Conservation (phyloP, 2,113 vertebrate species). For the Phrynosoma platyrhinos region DNA sequence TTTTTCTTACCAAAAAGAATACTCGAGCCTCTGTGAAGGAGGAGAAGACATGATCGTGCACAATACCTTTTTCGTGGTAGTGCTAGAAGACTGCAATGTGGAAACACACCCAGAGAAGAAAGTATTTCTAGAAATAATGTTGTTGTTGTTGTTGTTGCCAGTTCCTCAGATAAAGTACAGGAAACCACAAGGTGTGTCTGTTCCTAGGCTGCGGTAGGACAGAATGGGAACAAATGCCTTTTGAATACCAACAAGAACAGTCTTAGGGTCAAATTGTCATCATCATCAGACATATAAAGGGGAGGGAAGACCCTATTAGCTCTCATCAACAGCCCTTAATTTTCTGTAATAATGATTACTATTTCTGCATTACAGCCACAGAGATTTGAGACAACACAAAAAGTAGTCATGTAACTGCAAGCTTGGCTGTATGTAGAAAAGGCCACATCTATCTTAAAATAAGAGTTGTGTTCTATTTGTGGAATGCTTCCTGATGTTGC, state of each 20-base stretch:
- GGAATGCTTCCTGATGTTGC: slow-evolving; percentile 49
- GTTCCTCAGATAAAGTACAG: slow-evolving; percentile 52
- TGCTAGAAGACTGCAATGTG: background rate
- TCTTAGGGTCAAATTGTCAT: slow-evolving; percentile 62
- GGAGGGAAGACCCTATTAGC: background rate
- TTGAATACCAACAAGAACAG: slow-evolving; percentile 62
- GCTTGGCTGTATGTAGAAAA: slow-evolving; percentile 13
- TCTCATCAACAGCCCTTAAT: background rate
- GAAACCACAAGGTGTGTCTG: slow-evolving; percentile 70
- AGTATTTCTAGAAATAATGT: slow-evolving; percentile 23
- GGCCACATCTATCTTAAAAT: slow-evolving; percentile 38
- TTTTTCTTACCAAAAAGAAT: background rate
- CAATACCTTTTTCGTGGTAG: background rate
- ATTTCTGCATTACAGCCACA: background rate
- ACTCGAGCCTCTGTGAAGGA: background rate
- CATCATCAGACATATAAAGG: slow-evolving; percentile 23
- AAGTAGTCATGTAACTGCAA: slow-evolving; percentile 3
- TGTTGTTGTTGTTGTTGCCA: background rate
- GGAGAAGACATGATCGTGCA: no score
- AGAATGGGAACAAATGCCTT: slow-evolving; percentile 53
- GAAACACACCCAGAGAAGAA: background rate
- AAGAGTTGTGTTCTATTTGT: slow-evolving; percentile 31
- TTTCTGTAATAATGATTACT: background rate
- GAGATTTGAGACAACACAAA: slow-evolving; percentile 28
- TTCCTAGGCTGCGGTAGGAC: slow-evolving; percentile 43